Percentiles rank a stretch among this genome's conserved stretches.
Evolutionary conservation across 2,113 vertebrate species (phyloP).

Genomic region (Psophia crepitans): DNA sequence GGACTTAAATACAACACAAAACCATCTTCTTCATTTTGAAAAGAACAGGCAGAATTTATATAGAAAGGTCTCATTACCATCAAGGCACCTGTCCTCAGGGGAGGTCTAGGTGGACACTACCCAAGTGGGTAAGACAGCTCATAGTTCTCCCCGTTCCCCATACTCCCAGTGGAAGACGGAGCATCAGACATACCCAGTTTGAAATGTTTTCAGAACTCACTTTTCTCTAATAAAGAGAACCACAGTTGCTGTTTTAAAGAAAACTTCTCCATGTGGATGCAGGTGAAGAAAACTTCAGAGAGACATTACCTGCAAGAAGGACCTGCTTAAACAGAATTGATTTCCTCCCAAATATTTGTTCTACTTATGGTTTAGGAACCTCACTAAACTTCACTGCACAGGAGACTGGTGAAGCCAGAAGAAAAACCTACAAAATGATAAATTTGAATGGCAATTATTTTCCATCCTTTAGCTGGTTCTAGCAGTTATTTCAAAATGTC

Average conservation of each 20-base stretch:
- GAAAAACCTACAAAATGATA: background rate
- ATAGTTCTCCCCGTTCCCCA: background rate
- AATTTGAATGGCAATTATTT: conserved; percentile 7
- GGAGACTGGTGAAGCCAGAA: background rate
- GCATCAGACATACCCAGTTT: rapidly evolving
- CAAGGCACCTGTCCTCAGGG: background rate
- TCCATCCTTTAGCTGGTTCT: background rate
- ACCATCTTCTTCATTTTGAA: background rate
- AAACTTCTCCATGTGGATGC: background rate
- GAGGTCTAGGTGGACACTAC: background rate
- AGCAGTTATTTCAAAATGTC: conserved; percentile 20
- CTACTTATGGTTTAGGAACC: background rate
- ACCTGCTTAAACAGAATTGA: background rate
- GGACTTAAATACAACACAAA: background rate
- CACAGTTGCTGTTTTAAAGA: background rate
- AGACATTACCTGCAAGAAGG: background rate
- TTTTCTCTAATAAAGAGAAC: background rate
- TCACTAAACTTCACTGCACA: background rate
- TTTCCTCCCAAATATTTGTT: background rate
- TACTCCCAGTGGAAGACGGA: rapidly evolving
- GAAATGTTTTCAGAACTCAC: background rate
- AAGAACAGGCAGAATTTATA: background rate
- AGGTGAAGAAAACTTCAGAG: background rate
- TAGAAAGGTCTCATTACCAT: background rate
- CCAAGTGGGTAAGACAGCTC: background rate